Evolutionary conservation across 2,797 vertebrate genomes (phyloP).

Genomic region (Chlorospingus semifuscus): DNA sequence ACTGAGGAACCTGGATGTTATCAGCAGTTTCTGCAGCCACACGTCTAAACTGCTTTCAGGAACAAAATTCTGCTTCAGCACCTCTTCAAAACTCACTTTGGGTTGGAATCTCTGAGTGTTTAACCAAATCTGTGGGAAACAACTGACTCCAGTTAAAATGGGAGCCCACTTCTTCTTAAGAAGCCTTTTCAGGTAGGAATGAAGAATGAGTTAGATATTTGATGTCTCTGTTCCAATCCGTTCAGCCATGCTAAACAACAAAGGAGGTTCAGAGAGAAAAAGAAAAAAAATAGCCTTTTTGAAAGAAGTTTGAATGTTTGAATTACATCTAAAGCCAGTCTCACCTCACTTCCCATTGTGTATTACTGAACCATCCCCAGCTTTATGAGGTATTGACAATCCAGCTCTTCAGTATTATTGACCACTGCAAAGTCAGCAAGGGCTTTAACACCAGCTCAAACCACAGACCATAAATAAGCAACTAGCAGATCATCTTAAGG

Average conservation of each 20-base stretch:
- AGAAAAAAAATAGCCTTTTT: neutral
- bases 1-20: neutral
- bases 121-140: neutral
- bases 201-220: neutral
- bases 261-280: neutral
- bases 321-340: neutral
- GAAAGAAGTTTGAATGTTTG: neutral
- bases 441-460: neutral
- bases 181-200: neutral
- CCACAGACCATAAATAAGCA: conserved; percentile 37
- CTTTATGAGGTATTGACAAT: neutral
- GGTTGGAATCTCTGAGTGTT: neutral
- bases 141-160: neutral
- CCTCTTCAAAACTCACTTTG: neutral
- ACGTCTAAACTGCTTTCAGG: neutral
- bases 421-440: conserved; percentile 28
- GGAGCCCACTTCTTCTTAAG: neutral
- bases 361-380: neutral
- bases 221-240: neutral
- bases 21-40: neutral
- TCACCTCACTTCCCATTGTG: neutral
- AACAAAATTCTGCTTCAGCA: neutral
- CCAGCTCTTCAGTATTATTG: conserved; percentile 32
- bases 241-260: neutral
- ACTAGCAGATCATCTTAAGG: neutral